Percentiles rank a stretch among this genome's conserved stretches.
phyloP scores from a whole-genome alignment of 2,113 vertebrate genomes.

The Anoura caudifer region DNA sequence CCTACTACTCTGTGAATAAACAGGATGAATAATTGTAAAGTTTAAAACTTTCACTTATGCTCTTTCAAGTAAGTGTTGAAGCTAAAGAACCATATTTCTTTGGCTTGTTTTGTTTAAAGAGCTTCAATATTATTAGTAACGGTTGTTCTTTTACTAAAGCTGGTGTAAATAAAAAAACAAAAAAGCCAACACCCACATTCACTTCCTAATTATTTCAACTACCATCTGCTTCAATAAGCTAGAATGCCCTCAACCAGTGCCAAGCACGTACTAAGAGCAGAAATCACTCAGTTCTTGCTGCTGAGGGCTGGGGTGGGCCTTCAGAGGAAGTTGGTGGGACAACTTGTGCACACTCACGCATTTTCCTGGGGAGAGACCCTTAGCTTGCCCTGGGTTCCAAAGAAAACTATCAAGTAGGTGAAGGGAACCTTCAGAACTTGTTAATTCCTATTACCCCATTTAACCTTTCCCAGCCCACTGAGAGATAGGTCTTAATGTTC shows the following conservation, averaged over 20 bases:
- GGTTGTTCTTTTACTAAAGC: conserved; percentile 19
- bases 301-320: background rate
- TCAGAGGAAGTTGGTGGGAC: background rate
- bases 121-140: conserved; percentile 17
- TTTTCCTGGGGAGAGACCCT: background rate
- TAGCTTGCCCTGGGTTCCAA: background rate
- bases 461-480: background rate
- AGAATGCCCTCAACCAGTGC: background rate
- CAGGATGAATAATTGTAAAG: background rate
- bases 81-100: conserved; percentile 1
- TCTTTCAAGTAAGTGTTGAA: background rate
- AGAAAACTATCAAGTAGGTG: background rate
- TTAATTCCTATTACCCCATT: background rate
- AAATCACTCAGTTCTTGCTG: background rate
- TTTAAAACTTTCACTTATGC: background rate
- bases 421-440: background rate
- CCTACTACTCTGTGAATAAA: background rate
- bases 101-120: conserved; percentile 29
- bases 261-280: background rate
- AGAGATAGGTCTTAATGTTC: background rate
- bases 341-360: background rate
- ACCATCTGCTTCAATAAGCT: background rate
- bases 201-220: conserved; percentile 25
- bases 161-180: conserved; percentile 17
- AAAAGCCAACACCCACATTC: background rate